These are phyloP conservation scores for Actinemys pallida DNA, from an alignment of 2,113 vertebrate species.

Conservation along the genomic window DNA sequence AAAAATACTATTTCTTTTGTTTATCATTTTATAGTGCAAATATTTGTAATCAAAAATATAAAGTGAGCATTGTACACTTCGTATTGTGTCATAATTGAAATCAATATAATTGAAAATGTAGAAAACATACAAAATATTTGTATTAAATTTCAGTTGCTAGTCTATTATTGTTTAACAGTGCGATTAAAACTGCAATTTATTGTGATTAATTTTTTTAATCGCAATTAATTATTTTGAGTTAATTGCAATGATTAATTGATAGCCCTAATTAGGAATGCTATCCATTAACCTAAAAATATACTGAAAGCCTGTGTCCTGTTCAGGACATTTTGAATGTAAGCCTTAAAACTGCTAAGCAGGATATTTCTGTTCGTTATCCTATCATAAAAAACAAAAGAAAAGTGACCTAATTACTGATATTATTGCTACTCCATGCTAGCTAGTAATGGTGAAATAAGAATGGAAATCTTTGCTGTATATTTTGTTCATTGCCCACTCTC, in stretches of 20 bases:
- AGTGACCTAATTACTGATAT: background rate
- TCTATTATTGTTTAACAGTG: too few species aligned
- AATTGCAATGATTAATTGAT: background rate
- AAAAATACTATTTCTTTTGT: too few species aligned
- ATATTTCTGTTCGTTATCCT: background rate
- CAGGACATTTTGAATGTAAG: background rate
- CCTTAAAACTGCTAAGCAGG: background rate
- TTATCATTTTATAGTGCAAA: too few species aligned
- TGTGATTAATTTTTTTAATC: background rate
- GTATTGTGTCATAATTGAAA: too few species aligned
- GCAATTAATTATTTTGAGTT: background rate
- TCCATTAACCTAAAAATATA: constrained; percentile 9
- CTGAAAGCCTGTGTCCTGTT: background rate
- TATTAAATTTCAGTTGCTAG: too few species aligned
- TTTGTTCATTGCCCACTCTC: background rate
- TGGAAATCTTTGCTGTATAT: background rate
- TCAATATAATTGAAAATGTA: too few species aligned
- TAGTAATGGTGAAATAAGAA: background rate
- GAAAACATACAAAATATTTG: too few species aligned
- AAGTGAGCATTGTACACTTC: too few species aligned
- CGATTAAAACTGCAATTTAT: too few species aligned
- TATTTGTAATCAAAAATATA: too few species aligned
- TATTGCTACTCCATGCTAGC: background rate
- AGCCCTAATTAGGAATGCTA: background rate
- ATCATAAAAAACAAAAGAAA: background rate